Evolutionary conservation across 2,797 vertebrate genomes (phyloP).

Genomic region (Smutsia gigantea): DNA sequence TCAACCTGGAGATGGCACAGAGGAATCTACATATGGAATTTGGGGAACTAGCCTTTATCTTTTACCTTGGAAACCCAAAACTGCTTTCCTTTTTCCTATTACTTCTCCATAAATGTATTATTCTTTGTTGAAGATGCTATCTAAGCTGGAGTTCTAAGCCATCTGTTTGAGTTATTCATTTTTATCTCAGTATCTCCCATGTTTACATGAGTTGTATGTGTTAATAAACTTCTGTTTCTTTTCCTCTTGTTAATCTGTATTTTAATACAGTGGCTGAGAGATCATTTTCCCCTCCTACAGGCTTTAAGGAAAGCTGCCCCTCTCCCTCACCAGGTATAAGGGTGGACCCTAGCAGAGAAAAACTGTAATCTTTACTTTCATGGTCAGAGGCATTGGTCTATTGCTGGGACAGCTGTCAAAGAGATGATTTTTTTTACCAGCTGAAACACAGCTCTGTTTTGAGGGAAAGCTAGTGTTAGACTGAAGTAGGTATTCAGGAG

Average conservation of each 20-base stretch:
- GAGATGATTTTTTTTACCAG: background rate
- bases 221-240: background rate
- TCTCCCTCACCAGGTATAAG: rapidly evolving
- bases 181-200: background rate
- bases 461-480: background rate
- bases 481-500: background rate
- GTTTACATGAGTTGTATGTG: background rate
- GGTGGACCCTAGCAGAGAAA: rapidly evolving
- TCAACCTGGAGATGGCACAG: background rate
- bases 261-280: background rate
- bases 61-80: background rate
- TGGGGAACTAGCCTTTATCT: background rate
- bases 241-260: background rate
- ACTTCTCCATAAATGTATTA: background rate
- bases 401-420: background rate
- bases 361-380: background rate
- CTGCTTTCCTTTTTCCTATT: background rate
- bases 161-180: background rate
- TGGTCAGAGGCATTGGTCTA: too few species aligned
- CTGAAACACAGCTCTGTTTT: background rate
- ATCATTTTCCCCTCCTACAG: background rate
- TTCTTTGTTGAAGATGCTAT: background rate
- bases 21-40: background rate
- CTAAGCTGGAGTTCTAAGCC: background rate
- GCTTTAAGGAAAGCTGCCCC: background rate